phyloP scores from a whole-genome alignment of 2,113 vertebrate species.

The Pachycephala philippinensis region DNA sequence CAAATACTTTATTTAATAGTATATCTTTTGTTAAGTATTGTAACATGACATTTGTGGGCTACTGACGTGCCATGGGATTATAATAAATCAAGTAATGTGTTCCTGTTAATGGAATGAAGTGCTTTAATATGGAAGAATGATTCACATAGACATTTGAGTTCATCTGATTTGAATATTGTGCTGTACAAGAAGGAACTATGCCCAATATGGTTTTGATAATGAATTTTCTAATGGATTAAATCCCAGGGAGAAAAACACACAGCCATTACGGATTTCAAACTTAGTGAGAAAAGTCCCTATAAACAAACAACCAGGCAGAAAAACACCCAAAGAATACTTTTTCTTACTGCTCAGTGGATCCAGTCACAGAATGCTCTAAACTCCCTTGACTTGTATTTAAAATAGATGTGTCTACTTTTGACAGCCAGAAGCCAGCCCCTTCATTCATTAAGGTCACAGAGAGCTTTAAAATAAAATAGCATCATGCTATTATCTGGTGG shows the following conservation, averaged over 20 bases:
- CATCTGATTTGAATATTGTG: neutral
- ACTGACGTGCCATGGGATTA: neutral
- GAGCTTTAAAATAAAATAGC: neutral
- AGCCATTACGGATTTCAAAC: neutral
- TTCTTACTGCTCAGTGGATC: neutral
- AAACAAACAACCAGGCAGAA: neutral
- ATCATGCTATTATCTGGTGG: neutral
- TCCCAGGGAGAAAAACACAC: neutral
- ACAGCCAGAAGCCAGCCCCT: neutral
- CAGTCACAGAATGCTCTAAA: neutral
- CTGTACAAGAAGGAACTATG: neutral
- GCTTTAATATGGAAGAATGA: neutral
- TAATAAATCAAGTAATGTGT: neutral
- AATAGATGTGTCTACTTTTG: neutral
- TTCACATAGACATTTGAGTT: neutral
- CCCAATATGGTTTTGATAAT: neutral
- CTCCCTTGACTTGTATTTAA: neutral
- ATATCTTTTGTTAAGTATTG: constrained; percentile 1
- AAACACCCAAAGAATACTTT: neutral
- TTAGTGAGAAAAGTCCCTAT: neutral
- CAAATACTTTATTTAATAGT: neutral
- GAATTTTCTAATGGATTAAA: neutral
- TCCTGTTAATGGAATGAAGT: neutral
- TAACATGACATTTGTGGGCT: neutral
- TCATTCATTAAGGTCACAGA: neutral